Base-by-base conservation (phyloP, 2,888 invertebrate species). In the Melipona bicolor region DNA sequence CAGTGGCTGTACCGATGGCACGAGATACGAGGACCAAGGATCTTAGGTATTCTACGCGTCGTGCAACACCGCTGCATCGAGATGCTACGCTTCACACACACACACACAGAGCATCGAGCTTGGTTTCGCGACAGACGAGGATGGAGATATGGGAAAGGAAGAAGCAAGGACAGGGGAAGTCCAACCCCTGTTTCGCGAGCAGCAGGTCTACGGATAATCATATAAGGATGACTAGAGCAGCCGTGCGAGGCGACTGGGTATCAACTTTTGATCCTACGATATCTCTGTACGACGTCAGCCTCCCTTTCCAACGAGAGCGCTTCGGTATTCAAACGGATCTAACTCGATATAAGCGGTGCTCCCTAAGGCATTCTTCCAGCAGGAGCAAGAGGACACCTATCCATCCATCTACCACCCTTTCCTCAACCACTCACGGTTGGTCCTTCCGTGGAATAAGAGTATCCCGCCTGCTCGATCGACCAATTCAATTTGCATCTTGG, bases 261-360 rank as follows among this genome's bases (percentile, higher is more conserved):
- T 92, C 93, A 92, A 92, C 92, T 93, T 92, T 93, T 92, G 90
- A 93, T 92, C 91, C 91, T 85, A 75, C 87, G 89, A 85, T 89
- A 88, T 91, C 90, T 89, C 43, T 85, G 80, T 69, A 67, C 83
- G 49, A 17, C 65, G 73, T 9, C 43, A 43, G 56, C 64, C 15
- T 56, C 78, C 81, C 75, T 79, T 76, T 69, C 78, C 76, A 65
- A 24, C 80, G 68, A 61, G 32, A 76, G 65, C 78, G 81, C 68
- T 81, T 92, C 92, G 92, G 91, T 94, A 94, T 94, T 94, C 94
- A 94, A 94, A 94, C 93, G 93, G 88, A 91, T 91, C 92, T 94
- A 93, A 94, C 93, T 94, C 94, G 94, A 94, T 94, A 93, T 92
- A 93, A 94, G 91, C 92, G 93, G 81, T 80, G 87, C 85, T 93